These are phyloP conservation scores for Diorhabda sublineata DNA, from an alignment of 1,140 invertebrate genomes.

Conservation along the genomic window DNA sequence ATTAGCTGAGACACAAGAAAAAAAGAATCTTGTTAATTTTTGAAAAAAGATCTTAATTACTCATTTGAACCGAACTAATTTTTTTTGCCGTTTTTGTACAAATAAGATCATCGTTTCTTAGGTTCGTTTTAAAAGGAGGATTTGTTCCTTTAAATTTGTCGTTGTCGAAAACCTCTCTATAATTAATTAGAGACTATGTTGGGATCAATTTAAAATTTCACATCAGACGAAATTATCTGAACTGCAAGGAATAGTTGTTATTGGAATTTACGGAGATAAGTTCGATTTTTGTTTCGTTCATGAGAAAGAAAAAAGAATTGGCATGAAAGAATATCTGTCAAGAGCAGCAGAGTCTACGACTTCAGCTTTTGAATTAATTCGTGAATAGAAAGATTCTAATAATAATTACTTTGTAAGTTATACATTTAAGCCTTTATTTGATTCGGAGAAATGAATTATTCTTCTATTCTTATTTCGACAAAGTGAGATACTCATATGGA, in stretches of 20 bases:
- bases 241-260: background rate
- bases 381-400: too few relatives aligned
- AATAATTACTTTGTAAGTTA: too few relatives aligned
- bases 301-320: background rate
- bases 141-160: conserved; percentile 14
- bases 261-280: background rate
- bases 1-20: conserved; percentile 29
- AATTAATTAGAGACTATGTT: conserved; percentile 12
- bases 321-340: too few relatives aligned
- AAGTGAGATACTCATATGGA: too few relatives aligned
- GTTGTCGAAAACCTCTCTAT: conserved; percentile 6
- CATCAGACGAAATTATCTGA: background rate
- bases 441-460: too few relatives aligned
- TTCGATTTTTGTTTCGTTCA: background rate
- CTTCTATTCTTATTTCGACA: too few relatives aligned
- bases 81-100: conserved; percentile 11
- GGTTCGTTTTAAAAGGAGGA: conserved; percentile 3
- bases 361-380: too few relatives aligned
- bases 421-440: too few relatives aligned
- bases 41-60: conserved; percentile 28
- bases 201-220: conserved; percentile 12
- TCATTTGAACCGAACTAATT: conserved; percentile 23
- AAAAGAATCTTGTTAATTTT: conserved; percentile 28
- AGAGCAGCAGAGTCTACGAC: too few relatives aligned
- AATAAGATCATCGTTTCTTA: conserved; percentile 11